phyloP scores from a whole-genome alignment of 2,888 invertebrate genomes.

The Shargacucullia verbasci region DNA sequence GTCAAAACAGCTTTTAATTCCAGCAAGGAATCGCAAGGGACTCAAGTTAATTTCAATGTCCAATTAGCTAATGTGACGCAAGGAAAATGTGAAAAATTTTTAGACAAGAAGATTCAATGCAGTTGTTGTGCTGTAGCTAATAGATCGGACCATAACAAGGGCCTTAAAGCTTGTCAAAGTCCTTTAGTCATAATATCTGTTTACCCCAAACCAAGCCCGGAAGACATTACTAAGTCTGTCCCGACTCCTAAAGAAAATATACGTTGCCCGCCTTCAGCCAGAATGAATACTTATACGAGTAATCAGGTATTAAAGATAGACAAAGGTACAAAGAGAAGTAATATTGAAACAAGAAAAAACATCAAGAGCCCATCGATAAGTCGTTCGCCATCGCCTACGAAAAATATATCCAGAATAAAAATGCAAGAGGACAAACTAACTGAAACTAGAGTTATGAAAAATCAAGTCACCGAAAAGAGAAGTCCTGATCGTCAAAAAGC shows the following conservation, averaged over 20 bases:
- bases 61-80: conserved; percentile 31
- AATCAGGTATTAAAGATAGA: conserved; percentile 20
- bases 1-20: conserved; percentile 32
- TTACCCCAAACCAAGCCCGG: conserved; percentile 70
- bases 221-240: conserved; percentile 41
- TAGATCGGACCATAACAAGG: conserved; percentile 32
- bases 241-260: not conserved
- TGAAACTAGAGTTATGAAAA: conserved; percentile 9
- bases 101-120: conserved; percentile 68
- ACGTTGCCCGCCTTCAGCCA: conserved; percentile 3
- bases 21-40: conserved; percentile 69
- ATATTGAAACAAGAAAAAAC: conserved; percentile 8
- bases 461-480: conserved; percentile 16
- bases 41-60: conserved; percentile 72
- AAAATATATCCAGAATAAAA: conserved; percentile 32
- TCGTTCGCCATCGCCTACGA: conserved; percentile 44
- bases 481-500: conserved; percentile 40
- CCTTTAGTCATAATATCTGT: conserved; percentile 83
- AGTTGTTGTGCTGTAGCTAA: conserved; percentile 51
- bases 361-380: conserved; percentile 15
- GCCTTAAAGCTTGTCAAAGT: conserved; percentile 54
- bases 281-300: conserved; percentile 4
- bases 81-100: conserved; percentile 28
- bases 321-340: conserved; percentile 17
- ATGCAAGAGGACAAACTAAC: conserved; percentile 27